phyloP scores from a whole-genome alignment of 1,140 invertebrate genomes.

The Thaumatotibia leucotreta region DNA sequence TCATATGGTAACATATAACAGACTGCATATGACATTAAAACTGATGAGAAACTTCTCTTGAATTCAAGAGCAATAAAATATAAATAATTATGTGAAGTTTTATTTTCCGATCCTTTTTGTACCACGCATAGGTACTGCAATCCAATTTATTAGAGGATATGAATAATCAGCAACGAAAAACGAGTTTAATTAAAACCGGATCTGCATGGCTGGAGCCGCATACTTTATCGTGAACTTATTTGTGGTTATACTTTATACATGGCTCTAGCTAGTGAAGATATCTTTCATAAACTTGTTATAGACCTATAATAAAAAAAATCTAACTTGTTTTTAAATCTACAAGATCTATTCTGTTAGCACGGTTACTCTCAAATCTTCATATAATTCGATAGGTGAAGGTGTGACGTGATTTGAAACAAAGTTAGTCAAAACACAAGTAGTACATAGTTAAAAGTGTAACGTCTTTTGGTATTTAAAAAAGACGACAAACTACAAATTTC shows the following conservation, averaged over 20 bases:
- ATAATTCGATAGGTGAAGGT: too few relatives aligned
- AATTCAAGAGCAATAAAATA: conserved; percentile 10
- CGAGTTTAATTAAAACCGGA: neutral
- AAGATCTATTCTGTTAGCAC: too few relatives aligned
- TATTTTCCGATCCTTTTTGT: neutral
- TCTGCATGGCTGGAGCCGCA: neutral
- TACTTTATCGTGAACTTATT: neutral
- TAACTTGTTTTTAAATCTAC: too few relatives aligned
- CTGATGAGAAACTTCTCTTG: neutral
- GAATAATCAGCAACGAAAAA: neutral
- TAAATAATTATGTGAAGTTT: neutral
- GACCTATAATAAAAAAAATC: too few relatives aligned
- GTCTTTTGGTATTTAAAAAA: too few relatives aligned
- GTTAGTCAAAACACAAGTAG: too few relatives aligned
- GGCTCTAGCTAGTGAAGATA: too few relatives aligned
- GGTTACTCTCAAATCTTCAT: too few relatives aligned
- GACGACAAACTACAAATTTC: too few relatives aligned
- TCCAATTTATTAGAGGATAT: neutral
- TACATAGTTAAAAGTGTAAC: too few relatives aligned
- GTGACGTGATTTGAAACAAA: too few relatives aligned
- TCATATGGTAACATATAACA: neutral
- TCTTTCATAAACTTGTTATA: too few relatives aligned
- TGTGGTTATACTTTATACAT: neutral
- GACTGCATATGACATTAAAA: neutral
- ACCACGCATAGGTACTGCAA: neutral